Base-by-base conservation (phyloP, 2,888 invertebrate species). In the Cataglyphis livida region DNA sequence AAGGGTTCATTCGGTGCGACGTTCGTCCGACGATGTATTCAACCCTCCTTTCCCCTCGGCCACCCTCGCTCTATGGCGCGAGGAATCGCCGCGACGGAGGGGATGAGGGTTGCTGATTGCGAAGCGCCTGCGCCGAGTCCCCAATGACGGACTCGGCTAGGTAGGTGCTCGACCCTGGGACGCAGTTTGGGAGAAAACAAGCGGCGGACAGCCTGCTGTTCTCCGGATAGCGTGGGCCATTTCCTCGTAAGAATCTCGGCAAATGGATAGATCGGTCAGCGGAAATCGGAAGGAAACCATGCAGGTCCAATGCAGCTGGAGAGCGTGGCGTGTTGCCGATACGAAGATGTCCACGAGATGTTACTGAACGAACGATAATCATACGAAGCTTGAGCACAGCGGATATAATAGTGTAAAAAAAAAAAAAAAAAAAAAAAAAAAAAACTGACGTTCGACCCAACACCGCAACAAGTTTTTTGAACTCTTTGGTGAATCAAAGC, bases 71-170 rank as follows among this genome's bases (percentile, higher is more conserved):
- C 38, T 21, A 61, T 12, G 21, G 38, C 66, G 71, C 64, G 84
- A 85, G 86, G 87, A 76, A 66, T 38, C 57, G 84, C 66, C 71
- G 78, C 38, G 85, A 76, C 78, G n/a, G 81, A 75, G 88, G 88
- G 86, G 57, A 81, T 41, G 88, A 88, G 90, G 88, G 88, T 89
- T 61, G 88, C 21, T 82, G 78, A 70, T 65, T 38, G 71, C 57
- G 21, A 76, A 85, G 94, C 94, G 94, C 94, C 89, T 94, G 94
- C 94, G 94, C 93, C 92, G 92, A 93, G 92, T 92, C 92, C 93
- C 87, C 93, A 91, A 93, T 93, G 93, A 92, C 92, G 92, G 7
- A 91, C 88, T 89, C 90, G 91, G 88, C 89, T 89, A 91, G 93
- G 91, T 92, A 92, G 92, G 92, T 92, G 92, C 92, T 92, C 93